phyloP scores from a whole-genome alignment of 2,888 invertebrate species.

The Drosophila neotestacea region DNA sequence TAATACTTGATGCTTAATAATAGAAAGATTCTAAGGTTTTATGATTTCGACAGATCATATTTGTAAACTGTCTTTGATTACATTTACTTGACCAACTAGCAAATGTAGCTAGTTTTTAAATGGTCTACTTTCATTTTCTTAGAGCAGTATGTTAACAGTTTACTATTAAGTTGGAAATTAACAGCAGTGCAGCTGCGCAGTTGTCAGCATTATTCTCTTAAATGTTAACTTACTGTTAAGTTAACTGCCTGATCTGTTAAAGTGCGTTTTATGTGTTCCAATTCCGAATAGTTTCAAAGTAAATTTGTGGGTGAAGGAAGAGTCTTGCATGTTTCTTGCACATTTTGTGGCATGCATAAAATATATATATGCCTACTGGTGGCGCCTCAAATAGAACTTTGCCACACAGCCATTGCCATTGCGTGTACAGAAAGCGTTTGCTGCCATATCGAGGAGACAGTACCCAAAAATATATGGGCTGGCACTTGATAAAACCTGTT shows the following conservation, averaged over 20 bases:
- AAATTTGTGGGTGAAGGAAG: constrained; percentile 47
- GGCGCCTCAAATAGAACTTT: constrained; percentile 44
- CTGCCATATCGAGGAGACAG: not conserved
- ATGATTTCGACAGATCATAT: no score
- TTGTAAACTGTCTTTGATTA: not conserved
- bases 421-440: constrained; percentile 40
- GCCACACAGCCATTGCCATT: constrained; percentile 13
- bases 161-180: constrained; percentile 21
- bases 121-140: not conserved
- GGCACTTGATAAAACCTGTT: constrained; percentile 72
- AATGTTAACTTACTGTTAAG: constrained; percentile 62
- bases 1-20: no score
- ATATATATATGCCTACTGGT: constrained; percentile 50
- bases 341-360: constrained; percentile 49
- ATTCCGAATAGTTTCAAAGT: constrained; percentile 38
- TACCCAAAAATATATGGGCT: constrained; percentile 31
- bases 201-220: constrained; percentile 50
- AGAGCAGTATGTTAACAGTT: not conserved
- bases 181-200: constrained; percentile 61
- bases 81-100: not conserved
- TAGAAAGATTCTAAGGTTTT: no score
- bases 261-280: constrained; percentile 28
- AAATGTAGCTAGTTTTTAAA: not conserved
- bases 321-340: constrained; percentile 49
- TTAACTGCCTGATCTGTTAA: constrained; percentile 10